phyloP scores from a whole-genome alignment of 92 coral and sea anemone species.

The Umimayanthus kanabou region DNA sequence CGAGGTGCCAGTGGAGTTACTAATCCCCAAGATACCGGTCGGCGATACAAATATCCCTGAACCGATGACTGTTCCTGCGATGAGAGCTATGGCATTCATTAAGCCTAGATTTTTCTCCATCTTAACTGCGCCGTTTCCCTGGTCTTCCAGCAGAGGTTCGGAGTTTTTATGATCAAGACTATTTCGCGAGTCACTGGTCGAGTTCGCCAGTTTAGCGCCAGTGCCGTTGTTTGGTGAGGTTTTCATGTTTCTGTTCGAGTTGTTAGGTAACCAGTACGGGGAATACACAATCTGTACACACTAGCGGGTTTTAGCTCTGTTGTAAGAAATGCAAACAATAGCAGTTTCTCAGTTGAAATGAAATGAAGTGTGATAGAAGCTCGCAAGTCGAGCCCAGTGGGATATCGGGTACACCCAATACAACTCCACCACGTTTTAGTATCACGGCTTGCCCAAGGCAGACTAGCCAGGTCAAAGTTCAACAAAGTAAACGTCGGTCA shows the following conservation, averaged over 20 bases:
- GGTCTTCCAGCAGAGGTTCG: slow-evolving; percentile 15
- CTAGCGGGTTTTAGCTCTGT: not conserved
- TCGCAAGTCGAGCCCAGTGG: not conserved
- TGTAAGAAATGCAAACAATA: not conserved
- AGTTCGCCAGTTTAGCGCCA: not conserved
- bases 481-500: no score
- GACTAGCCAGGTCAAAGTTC: not conserved
- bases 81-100: slow-evolving; percentile 58
- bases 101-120: slow-evolving; percentile 65
- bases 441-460: not conserved
- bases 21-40: slow-evolving; percentile 63
- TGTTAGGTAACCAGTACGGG: not conserved
- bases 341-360: not conserved
- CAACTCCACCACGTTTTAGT: no score
- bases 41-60: slow-evolving; percentile 87
- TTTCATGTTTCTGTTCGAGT: not conserved
- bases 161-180: slow-evolving; percentile 2
- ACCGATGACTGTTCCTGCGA: slow-evolving; percentile 89
- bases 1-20: slow-evolving; percentile 71
- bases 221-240: not conserved
- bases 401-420: no score
- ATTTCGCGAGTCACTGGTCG: not conserved
- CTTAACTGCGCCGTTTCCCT: not conserved
- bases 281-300: not conserved
- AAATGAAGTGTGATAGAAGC: not conserved